Evolutionary conservation across 2,888 invertebrate species (phyloP).

Genomic region (Xanthorhoe designata): DNA sequence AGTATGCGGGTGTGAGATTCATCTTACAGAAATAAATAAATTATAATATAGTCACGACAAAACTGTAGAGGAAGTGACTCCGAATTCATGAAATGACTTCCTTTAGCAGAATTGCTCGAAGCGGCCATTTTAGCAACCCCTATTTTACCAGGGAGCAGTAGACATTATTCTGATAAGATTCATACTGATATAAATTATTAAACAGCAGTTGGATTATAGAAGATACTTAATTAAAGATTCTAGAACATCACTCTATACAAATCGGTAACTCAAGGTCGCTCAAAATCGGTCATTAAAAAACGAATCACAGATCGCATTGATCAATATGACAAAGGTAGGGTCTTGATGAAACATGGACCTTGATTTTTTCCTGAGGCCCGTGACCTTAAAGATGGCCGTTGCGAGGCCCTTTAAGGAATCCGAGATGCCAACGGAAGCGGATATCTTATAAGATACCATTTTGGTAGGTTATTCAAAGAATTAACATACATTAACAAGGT

Average conservation of each 20-base stretch:
- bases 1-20: no score
- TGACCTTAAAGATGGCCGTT: slow-evolving; percentile 54
- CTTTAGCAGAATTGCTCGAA: no score
- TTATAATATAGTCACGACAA: no score
- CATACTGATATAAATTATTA: no score
- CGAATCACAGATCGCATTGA: slow-evolving; percentile 52
- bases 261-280: slow-evolving; percentile 17
- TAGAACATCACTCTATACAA: neutral
- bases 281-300: slow-evolving; percentile 49
- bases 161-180: no score
- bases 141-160: no score
- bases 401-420: slow-evolving; percentile 40
- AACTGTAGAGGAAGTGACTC: no score
- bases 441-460: slow-evolving; percentile 13
- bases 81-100: no score
- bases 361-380: slow-evolving; percentile 52
- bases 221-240: neutral
- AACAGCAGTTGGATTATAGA: neutral
- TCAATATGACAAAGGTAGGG: slow-evolving; percentile 59
- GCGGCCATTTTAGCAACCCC: no score
- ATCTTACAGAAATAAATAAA: no score
- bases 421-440: slow-evolving; percentile 25
- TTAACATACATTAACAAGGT: slow-evolving; percentile 12
- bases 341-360: slow-evolving; percentile 52
- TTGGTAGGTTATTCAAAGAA: slow-evolving; percentile 13